A percentile compares a stretch with the other conserved stretches of the same genome.
phyloP scores from a whole-genome alignment of 2,797 vertebrate genomes.

The Peromyscus aztecus region DNA sequence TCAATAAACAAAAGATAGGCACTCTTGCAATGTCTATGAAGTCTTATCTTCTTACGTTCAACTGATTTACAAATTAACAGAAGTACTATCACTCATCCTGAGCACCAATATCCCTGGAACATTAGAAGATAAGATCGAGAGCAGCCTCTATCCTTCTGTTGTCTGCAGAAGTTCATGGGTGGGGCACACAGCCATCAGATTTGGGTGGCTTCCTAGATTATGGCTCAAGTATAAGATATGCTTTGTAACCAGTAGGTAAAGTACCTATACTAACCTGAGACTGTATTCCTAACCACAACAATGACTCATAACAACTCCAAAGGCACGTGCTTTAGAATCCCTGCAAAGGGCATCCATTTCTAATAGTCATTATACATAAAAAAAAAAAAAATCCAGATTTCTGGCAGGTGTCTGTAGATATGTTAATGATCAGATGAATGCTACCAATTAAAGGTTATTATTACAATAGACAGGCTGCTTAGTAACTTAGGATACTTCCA shows the following conservation, averaged over 20 bases:
- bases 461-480: conserved; percentile 35
- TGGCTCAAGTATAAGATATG: background rate
- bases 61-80: background rate
- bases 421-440: background rate
- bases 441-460: conserved; percentile 57
- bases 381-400: conserved; percentile 1
- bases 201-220: background rate
- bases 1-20: background rate
- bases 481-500: background rate
- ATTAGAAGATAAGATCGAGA: background rate
- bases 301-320: background rate
- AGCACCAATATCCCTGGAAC: background rate
- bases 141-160: background rate
- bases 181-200: background rate
- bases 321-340: background rate
- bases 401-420: conserved; percentile 21
- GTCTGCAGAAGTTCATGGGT: background rate
- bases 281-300: background rate
- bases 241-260: background rate
- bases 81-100: background rate
- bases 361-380: background rate
- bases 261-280: background rate
- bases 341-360: conserved; percentile 11
- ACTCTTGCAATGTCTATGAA: background rate
- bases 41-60: background rate